Conservation (phyloP, 2,797 vertebrate species). For the Ptychobarbus kaznakovi region DNA sequence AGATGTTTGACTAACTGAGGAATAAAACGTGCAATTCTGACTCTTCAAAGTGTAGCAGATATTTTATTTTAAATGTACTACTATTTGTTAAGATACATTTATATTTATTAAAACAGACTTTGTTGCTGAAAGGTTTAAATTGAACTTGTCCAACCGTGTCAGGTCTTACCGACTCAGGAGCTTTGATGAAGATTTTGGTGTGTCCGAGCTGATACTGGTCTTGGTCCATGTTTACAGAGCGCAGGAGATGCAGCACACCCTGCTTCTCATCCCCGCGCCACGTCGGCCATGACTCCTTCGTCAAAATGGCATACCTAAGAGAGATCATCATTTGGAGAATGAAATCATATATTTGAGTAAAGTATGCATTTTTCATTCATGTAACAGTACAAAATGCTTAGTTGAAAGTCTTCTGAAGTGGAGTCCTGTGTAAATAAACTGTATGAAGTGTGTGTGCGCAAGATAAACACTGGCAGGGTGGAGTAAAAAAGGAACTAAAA, state of each 20-base stretch:
- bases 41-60: background rate
- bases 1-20: background rate
- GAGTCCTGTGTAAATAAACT: slow-evolving; percentile 13
- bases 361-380: slow-evolving; percentile 4
- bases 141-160: background rate
- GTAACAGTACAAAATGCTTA: background rate
- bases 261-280: slow-evolving; percentile 96
- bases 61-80: background rate
- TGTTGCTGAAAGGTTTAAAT: background rate
- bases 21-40: background rate
- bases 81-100: background rate
- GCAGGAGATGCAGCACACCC: slow-evolving; percentile 91
- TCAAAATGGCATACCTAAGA: slow-evolving; percentile 93
- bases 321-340: background rate
- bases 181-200: slow-evolving; percentile 95
- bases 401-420: slow-evolving; percentile 4
- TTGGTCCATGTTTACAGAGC: slow-evolving; percentile 93
- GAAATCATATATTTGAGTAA: background rate
- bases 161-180: slow-evolving; percentile 91
- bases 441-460: slow-evolving; percentile 22
- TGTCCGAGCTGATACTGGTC: slow-evolving; percentile 96
- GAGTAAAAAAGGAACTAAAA: slow-evolving; percentile 21
- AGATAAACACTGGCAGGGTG: slow-evolving; percentile 42
- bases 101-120: background rate
- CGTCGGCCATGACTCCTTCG: slow-evolving; percentile 94